Conservation (phyloP, 2,113 vertebrate genomes). For the Athene cunicularia region DNA sequence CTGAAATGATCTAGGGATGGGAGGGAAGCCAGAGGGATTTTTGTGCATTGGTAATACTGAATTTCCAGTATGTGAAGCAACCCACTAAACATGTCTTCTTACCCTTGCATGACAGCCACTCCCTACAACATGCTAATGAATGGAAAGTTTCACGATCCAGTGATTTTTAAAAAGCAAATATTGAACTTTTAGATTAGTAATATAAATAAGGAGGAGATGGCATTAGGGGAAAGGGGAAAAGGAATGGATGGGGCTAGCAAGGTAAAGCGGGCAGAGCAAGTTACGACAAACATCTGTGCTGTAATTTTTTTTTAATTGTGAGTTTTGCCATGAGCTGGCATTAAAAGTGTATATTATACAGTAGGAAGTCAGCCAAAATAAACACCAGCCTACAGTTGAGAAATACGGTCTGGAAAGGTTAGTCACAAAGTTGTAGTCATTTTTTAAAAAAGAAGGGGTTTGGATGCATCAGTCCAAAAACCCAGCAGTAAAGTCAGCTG, state of each 20-base stretch:
- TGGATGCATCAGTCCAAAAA: conserved; percentile 42
- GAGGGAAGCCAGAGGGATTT: conserved; percentile 40
- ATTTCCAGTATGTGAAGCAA: conserved; percentile 25
- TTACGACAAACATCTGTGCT: conserved; percentile 53
- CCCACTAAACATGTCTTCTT: not conserved
- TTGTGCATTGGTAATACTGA: not conserved
- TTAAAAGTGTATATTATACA: conserved; percentile 55
- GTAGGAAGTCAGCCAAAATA: conserved; percentile 66
- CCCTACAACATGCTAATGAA: conserved; percentile 25
- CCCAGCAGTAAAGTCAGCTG: conserved; percentile 58
- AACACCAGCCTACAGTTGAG: conserved; percentile 70
- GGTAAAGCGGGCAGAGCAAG: conserved; percentile 36
- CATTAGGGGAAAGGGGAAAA: not conserved
- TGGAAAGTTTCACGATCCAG: conserved; percentile 51
- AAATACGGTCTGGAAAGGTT: conserved; percentile 73
- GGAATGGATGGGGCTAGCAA: conserved; percentile 37
- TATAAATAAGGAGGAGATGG: conserved; percentile 10
- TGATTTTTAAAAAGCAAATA: conserved; percentile 68
- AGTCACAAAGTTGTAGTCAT: conserved; percentile 68
- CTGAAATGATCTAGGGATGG: conserved; percentile 28
- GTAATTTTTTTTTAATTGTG: conserved; percentile 57
- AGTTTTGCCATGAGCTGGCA: conserved; percentile 70
- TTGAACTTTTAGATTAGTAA: conserved; percentile 43
- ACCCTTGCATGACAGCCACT: conserved; percentile 8
- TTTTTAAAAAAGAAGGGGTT: conserved; percentile 51